These are phyloP conservation scores for Zhuqinia jingwanae DNA, from an alignment of 2,888 invertebrate species.

Conservation along the genomic window DNA sequence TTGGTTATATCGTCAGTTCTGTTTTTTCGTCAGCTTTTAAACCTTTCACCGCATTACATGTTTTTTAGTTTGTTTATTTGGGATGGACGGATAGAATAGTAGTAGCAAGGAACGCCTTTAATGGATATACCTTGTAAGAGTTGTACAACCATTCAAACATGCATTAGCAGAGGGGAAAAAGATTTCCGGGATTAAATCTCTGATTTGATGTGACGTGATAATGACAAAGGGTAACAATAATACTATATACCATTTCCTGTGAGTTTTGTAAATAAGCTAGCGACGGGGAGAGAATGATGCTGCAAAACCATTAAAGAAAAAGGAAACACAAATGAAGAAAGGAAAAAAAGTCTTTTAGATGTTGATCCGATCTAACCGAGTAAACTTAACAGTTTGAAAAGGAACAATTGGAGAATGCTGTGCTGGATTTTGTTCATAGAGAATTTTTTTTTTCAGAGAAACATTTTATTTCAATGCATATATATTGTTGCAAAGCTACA, in stretches of 20 bases:
- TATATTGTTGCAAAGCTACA: background rate
- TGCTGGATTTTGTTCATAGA: conserved; percentile 64
- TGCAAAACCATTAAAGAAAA: conserved; percentile 56
- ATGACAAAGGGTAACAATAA: conserved; percentile 64
- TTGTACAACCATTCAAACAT: conserved; percentile 38
- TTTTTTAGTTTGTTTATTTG: background rate
- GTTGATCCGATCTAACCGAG: conserved; percentile 66
- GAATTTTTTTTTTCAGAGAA: conserved; percentile 37
- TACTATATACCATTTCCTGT: conserved; percentile 64
- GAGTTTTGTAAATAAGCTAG: conserved; percentile 44
- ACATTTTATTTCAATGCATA: background rate
- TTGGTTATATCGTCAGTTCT: background rate
- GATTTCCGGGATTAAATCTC: conserved; percentile 62
- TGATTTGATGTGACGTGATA: conserved; percentile 68
- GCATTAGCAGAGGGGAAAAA: conserved; percentile 41
- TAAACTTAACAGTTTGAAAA: conserved; percentile 61
- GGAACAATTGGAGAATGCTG: conserved; percentile 49
- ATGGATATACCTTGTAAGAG: conserved; percentile 46
- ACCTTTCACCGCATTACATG: background rate
- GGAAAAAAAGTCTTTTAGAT: conserved; percentile 47
- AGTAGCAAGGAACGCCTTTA: too few relatives aligned
- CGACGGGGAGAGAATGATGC: conserved; percentile 40
- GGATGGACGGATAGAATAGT: background rate
- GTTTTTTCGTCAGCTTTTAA: background rate
- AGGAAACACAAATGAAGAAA: conserved; percentile 18